Base-by-base conservation (phyloP, 2,888 invertebrate genomes). In the Bombylius discolor region DNA sequence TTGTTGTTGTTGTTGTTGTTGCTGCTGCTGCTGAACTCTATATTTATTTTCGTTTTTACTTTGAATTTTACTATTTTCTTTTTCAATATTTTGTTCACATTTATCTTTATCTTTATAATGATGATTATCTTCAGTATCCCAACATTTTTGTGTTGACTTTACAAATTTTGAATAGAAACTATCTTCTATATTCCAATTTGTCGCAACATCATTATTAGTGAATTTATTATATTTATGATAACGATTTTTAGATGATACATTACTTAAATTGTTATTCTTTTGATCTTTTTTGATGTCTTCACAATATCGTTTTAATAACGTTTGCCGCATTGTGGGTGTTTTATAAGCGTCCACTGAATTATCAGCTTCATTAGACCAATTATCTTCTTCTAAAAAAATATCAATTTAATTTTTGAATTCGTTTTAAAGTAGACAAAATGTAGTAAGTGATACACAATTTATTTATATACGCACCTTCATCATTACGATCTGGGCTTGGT, bases 401-500 rank as follows among this genome's bases (percentile, higher is more conserved):
- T n/a, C n/a, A n/a, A n/a, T n/a, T n/a, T n/a, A n/a, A n/a, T n/a
- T n/a, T n/a, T n/a, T n/a, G n/a, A n/a, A n/a, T n/a, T n/a, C n/a
- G n/a, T n/a, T n/a, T n/a, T n/a, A n/a, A n/a, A n/a, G n/a, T n/a
- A n/a, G n/a, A n/a, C n/a, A n/a, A n/a, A n/a, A n/a, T n/a, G n/a
- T n/a, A n/a, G n/a, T n/a, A n/a, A n/a, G n/a, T n/a, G n/a, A n/a
- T n/a, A n/a, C n/a, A n/a, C n/a, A n/a, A n/a, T n/a, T n/a, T n/a
- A n/a, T n/a, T n/a, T n/a, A n/a, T n/a, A n/a, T n/a, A 75, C 46
- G 71, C 75, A 57, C 73, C 72, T 5, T 71, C 65, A 50, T 75
- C 74, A 60, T 76, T 75, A n/a, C 76, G 69, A 62, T 87, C 87
- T 0, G 90, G 90, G 56, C 89, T 89, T 1, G 89, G 90, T 0